Evolutionary conservation across 2,888 invertebrate species (phyloP).

Genomic region (Limenitis camilla): DNA sequence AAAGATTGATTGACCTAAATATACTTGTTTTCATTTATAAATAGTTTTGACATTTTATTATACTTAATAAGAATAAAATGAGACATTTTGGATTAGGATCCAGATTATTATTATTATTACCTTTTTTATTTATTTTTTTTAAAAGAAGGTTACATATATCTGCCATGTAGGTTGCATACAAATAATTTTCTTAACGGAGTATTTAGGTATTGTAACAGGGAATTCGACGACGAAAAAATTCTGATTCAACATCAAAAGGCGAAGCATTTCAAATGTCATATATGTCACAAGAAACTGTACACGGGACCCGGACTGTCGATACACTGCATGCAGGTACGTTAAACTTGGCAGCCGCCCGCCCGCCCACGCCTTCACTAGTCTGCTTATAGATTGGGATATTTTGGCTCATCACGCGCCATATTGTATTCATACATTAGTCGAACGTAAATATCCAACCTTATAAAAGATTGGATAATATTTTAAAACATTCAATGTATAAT

Average conservation of each 20-base stretch:
- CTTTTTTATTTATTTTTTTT: too few species aligned
- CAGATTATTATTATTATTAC: too few species aligned
- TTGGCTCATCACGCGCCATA: conserved; percentile 54
- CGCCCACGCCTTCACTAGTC: conserved; percentile 44
- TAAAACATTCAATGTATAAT: too few species aligned
- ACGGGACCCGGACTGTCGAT: conserved; percentile 98
- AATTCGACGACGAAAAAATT: conserved; percentile 99
- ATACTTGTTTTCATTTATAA: conserved; percentile 29
- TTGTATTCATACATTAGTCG: conserved; percentile 43
- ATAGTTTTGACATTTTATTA: neutral
- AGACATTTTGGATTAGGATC: too few species aligned
- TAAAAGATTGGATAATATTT: conserved; percentile 8
- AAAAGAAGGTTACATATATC: too few species aligned
- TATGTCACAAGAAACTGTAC: conserved; percentile 99
- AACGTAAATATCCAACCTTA: conserved; percentile 40
- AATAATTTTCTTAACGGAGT: conserved; percentile 69
- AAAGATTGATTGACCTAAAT: conserved; percentile 34
- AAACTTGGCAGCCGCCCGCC: conserved; percentile 54
- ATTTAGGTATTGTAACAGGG: conserved; percentile 98
- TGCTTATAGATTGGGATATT: conserved; percentile 55
- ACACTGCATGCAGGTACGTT: conserved; percentile 97
- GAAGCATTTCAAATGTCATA: conserved; percentile 99
- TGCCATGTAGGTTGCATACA: conserved; percentile 4
- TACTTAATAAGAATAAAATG: too few species aligned
- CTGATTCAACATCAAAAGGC: conserved; percentile 99